Conservation (phyloP, 2,113 vertebrate species). For the Syngnathus typhle region DNA sequence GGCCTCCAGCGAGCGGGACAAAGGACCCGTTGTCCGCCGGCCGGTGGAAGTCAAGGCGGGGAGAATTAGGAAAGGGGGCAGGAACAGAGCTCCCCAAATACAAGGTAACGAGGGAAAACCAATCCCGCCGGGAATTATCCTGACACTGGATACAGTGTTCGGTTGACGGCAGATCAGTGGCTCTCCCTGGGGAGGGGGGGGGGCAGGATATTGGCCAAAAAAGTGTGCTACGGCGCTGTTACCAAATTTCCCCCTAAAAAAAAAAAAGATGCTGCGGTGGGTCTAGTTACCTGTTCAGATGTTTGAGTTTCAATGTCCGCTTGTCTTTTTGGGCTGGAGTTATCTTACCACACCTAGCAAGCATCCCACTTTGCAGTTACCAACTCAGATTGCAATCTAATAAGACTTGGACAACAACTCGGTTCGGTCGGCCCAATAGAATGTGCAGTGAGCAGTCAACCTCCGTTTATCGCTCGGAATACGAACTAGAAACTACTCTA, state of each 20-base stretch:
- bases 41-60: slow-evolving; percentile 62
- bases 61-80: slow-evolving; percentile 68
- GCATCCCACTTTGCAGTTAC: slow-evolving; percentile 39
- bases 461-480: not conserved
- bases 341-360: slow-evolving; percentile 44
- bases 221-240: slow-evolving; percentile 64
- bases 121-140: slow-evolving; percentile 72
- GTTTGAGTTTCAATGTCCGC: slow-evolving; percentile 66
- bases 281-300: slow-evolving; percentile 73
- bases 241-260: slow-evolving; percentile 52
- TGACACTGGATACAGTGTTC: slow-evolving; percentile 63
- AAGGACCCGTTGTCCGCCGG: slow-evolving; percentile 59
- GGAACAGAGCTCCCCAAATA: slow-evolving; percentile 67
- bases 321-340: slow-evolving; percentile 51
- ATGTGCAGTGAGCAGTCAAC: not conserved
- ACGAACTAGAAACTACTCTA: too few species aligned
- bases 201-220: slow-evolving; percentile 69
- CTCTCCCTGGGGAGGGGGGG: slow-evolving; percentile 52
- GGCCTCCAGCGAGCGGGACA: slow-evolving; percentile 57
- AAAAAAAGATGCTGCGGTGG: slow-evolving; percentile 56
- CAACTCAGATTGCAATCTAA: slow-evolving; percentile 42
- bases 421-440: slow-evolving; percentile 10
- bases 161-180: slow-evolving; percentile 68
- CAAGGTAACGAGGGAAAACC: slow-evolving; percentile 75
- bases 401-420: slow-evolving; percentile 22